Evolutionary conservation across 2,113 vertebrate genomes (phyloP).

Genomic region (Microtus richardsoni): DNA sequence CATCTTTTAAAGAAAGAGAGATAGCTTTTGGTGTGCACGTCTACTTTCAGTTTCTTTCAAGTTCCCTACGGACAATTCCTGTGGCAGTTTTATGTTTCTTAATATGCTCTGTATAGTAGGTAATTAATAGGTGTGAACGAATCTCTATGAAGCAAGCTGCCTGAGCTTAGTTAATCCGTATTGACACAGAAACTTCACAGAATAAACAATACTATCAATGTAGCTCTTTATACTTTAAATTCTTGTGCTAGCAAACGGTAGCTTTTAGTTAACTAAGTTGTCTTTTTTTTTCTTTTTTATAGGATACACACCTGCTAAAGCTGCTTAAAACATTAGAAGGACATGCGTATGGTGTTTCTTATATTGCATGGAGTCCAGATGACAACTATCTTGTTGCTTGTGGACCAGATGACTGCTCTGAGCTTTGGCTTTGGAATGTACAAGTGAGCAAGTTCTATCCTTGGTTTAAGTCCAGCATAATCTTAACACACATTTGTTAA

Average conservation of each 20-base stretch:
- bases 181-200: background rate
- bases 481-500: background rate
- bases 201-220: background rate
- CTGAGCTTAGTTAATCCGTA: background rate
- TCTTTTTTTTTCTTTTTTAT: slow-evolving; percentile 61
- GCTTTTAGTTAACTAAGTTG: background rate
- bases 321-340: slow-evolving; percentile 97
- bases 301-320: slow-evolving; percentile 97
- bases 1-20: background rate
- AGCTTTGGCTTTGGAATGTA: slow-evolving; percentile 98
- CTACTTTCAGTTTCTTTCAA: background rate
- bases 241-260: background rate
- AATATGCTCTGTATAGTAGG: background rate
- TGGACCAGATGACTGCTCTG: slow-evolving; percentile 98
- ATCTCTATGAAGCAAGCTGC: background rate
- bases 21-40: background rate
- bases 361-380: slow-evolving; percentile 98
- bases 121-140: background rate
- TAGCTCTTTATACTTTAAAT: background rate
- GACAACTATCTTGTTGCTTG: slow-evolving; percentile 97
- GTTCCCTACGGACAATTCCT: background rate
- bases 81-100: background rate
- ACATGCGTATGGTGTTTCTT: slow-evolving; percentile 97
- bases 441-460: slow-evolving; percentile 88
- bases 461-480: background rate